Conservation (phyloP, 2,113 vertebrate genomes). For the Castor canadensis region DNA sequence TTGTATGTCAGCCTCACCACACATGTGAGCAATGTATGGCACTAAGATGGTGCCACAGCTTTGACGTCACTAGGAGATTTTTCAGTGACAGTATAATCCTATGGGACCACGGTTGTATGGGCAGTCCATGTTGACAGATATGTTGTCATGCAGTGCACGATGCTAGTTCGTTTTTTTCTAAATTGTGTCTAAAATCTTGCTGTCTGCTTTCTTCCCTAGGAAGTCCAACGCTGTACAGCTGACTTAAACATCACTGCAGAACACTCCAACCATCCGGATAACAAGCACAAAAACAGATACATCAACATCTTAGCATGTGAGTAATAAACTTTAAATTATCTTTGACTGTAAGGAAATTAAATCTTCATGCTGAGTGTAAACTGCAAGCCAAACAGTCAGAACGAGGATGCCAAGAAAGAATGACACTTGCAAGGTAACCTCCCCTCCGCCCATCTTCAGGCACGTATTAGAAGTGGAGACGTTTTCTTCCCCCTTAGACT, state of each 20-base stretch:
- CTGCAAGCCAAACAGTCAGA: background rate
- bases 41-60: background rate
- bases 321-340: constrained; percentile 77
- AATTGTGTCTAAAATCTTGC: background rate
- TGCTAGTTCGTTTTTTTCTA: background rate
- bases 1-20: background rate
- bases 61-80: background rate
- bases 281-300: constrained; percentile 99
- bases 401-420: background rate
- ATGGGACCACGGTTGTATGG: background rate
- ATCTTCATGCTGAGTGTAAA: background rate
- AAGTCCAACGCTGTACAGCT: constrained; percentile 95
- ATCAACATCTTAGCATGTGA: constrained; percentile 99
- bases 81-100: background rate
- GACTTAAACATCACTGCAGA: constrained; percentile 99
- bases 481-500: background rate
- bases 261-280: constrained; percentile 98
- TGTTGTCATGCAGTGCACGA: fast-evolving
- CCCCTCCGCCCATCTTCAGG: background rate
- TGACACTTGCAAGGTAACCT: background rate
- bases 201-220: constrained; percentile 84
- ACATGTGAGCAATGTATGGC: background rate
- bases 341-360: background rate
- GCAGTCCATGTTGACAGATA: background rate
- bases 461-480: background rate